Conservation (phyloP, 2,113 vertebrate genomes). For the Galeopterus variegatus region DNA sequence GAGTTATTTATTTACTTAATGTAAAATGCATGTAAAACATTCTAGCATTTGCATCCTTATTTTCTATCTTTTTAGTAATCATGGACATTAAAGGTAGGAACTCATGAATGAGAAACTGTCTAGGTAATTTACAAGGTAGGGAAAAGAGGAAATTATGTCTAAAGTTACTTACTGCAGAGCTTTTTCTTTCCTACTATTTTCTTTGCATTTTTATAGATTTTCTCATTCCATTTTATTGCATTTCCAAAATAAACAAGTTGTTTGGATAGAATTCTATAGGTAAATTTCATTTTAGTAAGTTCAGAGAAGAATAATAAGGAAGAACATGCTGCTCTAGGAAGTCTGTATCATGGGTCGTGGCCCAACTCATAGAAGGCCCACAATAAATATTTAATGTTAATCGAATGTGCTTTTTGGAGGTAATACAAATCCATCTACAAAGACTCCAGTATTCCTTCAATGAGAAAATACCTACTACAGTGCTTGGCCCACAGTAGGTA, state of each 20-base stretch:
- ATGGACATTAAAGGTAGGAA: slow-evolving; percentile 34
- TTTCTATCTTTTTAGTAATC: slow-evolving; percentile 52
- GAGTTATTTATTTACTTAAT: slow-evolving; percentile 50
- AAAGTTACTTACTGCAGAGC: neutral
- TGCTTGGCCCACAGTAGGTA: neutral
- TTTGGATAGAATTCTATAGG: slow-evolving; percentile 39
- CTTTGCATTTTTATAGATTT: slow-evolving; percentile 51
- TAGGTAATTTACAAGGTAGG: slow-evolving; percentile 29
- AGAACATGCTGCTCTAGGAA: slow-evolving; percentile 40
- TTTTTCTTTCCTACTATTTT: slow-evolving; percentile 20
- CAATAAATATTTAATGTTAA: slow-evolving; percentile 60
- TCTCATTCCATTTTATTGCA: slow-evolving; percentile 53
- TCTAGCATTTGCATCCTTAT: slow-evolving; percentile 38
- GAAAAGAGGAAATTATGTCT: slow-evolving; percentile 12
- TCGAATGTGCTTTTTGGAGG: slow-evolving; percentile 55
- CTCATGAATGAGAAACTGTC: slow-evolving; percentile 39
- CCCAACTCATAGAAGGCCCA: slow-evolving; percentile 38
- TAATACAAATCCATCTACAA: slow-evolving; percentile 11
- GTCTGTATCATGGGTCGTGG: slow-evolving; percentile 22
- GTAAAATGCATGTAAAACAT: slow-evolving; percentile 21
- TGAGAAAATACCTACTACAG: slow-evolving; percentile 29
- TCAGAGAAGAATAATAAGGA: slow-evolving; percentile 42
- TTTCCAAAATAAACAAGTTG: slow-evolving; percentile 53
- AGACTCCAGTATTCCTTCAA: slow-evolving; percentile 45
- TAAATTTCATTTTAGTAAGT: slow-evolving; percentile 35